Conservation (phyloP, 2,113 vertebrate species). For the Malurus melanocephalus region DNA sequence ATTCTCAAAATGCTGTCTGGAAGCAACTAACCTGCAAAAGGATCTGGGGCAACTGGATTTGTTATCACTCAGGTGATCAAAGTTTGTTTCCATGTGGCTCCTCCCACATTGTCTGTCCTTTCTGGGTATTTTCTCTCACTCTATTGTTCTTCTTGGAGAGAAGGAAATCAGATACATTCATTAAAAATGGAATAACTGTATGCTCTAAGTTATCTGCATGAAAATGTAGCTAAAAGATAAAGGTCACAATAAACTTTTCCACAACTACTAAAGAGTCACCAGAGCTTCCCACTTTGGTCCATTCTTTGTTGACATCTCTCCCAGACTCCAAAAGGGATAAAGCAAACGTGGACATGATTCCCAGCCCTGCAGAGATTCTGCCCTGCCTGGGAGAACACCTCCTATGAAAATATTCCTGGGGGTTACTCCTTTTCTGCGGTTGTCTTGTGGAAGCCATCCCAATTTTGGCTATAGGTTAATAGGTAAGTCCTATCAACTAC, state of each 20-base stretch:
- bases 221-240: not conserved
- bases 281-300: not conserved
- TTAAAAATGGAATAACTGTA: not conserved
- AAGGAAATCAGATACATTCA: not conserved
- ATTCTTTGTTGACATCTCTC: not conserved
- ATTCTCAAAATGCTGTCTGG: not conserved
- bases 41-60: not conserved
- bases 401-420: not conserved
- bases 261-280: not conserved
- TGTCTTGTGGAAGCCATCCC: not conserved
- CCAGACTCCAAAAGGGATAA: not conserved
- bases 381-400: not conserved
- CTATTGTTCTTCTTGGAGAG: not conserved
- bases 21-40: not conserved
- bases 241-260: not conserved
- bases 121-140: not conserved
- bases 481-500: not conserved
- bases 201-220: not conserved
- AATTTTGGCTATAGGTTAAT: not conserved
- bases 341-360: not conserved
- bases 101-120: not conserved
- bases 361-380: not conserved
- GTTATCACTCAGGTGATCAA: not conserved
- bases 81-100: not conserved
- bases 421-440: fast-evolving